phyloP scores from a whole-genome alignment of 2,113 vertebrate species.

The Uria lomvia region DNA sequence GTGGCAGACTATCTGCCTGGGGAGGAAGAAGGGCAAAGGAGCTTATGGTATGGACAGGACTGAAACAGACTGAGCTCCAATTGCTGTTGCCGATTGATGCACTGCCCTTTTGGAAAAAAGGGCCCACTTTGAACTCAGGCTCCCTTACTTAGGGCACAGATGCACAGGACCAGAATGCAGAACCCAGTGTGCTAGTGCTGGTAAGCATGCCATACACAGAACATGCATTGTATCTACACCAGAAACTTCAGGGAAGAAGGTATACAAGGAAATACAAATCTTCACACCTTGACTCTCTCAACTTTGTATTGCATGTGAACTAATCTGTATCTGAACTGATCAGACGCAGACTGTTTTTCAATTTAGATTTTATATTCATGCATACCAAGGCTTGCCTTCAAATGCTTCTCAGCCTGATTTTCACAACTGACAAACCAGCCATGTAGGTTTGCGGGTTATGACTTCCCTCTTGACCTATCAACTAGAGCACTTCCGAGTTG shows the following conservation, averaged over 20 bases:
- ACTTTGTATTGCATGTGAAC: background rate
- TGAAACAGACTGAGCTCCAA: background rate
- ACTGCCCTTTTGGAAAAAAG: background rate
- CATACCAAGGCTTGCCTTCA: background rate
- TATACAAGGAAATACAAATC: background rate
- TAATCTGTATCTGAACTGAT: background rate
- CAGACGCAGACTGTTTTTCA: background rate
- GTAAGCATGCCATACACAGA: background rate
- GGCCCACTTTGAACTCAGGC: background rate
- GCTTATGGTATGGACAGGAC: background rate
- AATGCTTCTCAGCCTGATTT: background rate
- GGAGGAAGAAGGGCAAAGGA: background rate
- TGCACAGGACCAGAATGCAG: fast-evolving
- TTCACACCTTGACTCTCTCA: background rate
- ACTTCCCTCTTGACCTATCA: background rate
- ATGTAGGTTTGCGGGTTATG: background rate
- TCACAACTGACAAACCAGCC: background rate
- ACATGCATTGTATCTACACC: background rate
- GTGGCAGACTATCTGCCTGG: background rate
- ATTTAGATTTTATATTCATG: background rate
- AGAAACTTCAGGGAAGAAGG: background rate
- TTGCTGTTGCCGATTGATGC: background rate
- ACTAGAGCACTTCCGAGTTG: background rate
- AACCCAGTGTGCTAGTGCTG: background rate
- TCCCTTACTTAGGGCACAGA: background rate